These are phyloP conservation scores for Rhinophrynus dorsalis DNA, from an alignment of 2,797 vertebrate species.

Conservation along the genomic window DNA sequence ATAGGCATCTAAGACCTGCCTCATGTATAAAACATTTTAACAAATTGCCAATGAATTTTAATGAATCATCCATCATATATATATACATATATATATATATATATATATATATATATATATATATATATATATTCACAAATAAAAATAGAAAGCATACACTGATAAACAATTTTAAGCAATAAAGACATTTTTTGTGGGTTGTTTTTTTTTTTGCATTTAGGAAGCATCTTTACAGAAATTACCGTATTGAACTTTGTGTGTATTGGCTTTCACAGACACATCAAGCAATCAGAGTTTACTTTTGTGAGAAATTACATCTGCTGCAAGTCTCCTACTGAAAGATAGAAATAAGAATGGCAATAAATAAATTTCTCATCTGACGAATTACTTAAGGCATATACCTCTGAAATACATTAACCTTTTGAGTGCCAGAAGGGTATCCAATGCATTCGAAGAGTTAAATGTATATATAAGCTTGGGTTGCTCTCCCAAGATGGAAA, in stretches of 20 bases:
- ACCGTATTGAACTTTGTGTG: not conserved
- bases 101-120: too few species aligned
- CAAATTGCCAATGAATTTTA: constrained; percentile 40
- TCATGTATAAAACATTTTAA: constrained; percentile 44
- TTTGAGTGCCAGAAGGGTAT: not conserved
- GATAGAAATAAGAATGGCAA: not conserved
- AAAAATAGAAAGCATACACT: not conserved
- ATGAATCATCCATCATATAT: constrained; percentile 29
- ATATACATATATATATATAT: too few species aligned
- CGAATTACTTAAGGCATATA: not conserved
- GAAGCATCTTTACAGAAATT: not conserved
- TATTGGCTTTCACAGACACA: constrained; percentile 14
- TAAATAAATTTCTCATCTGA: not conserved
- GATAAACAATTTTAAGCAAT: constrained; percentile 5
- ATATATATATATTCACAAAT: not conserved
- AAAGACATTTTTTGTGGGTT: too few species aligned
- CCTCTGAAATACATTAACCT: not conserved
- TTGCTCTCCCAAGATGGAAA: too few species aligned
- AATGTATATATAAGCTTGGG: too few species aligned
- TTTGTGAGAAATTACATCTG: not conserved
- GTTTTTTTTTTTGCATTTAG: too few species aligned
- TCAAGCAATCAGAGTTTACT: constrained; percentile 22
- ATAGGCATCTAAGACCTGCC: constrained; percentile 23
- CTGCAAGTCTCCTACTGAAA: not conserved
- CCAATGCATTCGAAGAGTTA: not conserved